These are phyloP conservation scores for Tiliacea aurago DNA, from an alignment of 2,888 invertebrate species.

Conservation along the genomic window DNA sequence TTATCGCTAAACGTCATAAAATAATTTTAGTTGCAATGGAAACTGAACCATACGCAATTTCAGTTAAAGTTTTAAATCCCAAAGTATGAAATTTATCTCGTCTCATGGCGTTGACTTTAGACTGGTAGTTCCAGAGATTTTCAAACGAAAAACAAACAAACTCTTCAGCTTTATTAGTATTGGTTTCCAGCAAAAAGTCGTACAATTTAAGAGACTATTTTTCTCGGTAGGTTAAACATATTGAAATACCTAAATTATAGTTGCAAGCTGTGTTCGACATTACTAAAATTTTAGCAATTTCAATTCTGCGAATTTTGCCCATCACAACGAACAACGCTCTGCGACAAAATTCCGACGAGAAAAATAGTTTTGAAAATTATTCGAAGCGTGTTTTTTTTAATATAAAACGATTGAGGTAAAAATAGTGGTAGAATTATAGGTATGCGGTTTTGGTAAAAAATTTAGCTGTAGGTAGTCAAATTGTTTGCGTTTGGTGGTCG, in stretches of 20 bases:
- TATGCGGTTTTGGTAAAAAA: neutral
- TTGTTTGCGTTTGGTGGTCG: neutral
- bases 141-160: no score
- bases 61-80: no score
- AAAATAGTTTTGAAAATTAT: constrained; percentile 13
- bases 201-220: constrained; percentile 3
- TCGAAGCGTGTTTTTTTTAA: neutral
- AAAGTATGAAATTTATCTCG: no score
- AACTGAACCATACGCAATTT: no score
- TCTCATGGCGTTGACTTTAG: no score
- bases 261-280: neutral
- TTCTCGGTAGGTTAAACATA: constrained; percentile 1
- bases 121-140: no score
- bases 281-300: neutral
- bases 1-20: no score
- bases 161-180: neutral
- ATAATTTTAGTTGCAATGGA: no score
- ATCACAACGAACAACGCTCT: neutral
- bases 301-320: neutral
- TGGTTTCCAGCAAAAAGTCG: neutral
- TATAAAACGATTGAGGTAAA: neutral
- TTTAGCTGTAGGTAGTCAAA: neutral
- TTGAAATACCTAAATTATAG: neutral
- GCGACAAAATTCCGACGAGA: neutral
- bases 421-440: no score